Base-by-base conservation (phyloP, 2,113 vertebrate species). In the Cathartes aura region DNA sequence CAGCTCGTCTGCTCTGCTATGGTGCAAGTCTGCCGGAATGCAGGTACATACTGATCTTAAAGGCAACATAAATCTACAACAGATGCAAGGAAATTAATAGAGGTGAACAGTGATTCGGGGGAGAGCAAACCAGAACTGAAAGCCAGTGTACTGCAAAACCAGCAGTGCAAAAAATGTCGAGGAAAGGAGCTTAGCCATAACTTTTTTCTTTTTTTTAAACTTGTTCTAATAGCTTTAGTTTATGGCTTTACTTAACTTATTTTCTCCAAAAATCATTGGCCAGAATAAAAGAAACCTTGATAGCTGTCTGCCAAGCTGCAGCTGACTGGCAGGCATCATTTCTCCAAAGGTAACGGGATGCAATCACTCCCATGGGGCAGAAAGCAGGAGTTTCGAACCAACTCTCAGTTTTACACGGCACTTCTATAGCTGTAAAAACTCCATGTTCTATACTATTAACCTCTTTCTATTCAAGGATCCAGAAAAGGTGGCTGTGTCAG, bases 341-440 rank as follows among this genome's bases (percentile, higher is more conserved):
- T 63, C 60, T n/a, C 30, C 52, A 32, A 64, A 70, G 55, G 26
- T 16, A 80, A 55, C 1, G 0, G 45, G 59, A 52, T 3, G 1
- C 53, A 50, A 6, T 15, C 17, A 2, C 38, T 89, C 29, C 74
- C 34, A 4, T 0, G 12, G 56, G 58, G 62, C 16, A 38, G 36
- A 32, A 29, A 43, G 45, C 24, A 18, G 59, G 38, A 72, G 24
- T 22, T 64, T 55, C 6, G 12, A 89, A 43, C 29, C 0, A 14
- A 18, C 22, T 38, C 48, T 19, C 32, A 3, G n/a, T 16, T 71
- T 56, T 3, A 17, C 47, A 4, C 0, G 0, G 12, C 45, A 22
- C 53, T 75, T 92, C 55, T 42, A 11, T 6, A 60, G 47, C 34
- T 56, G 17, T 5, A 72, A 84, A 92, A 79, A 17, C 40, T 72